Conservation (phyloP, 2,797 vertebrate species). For the Gouania willdenowi region DNA sequence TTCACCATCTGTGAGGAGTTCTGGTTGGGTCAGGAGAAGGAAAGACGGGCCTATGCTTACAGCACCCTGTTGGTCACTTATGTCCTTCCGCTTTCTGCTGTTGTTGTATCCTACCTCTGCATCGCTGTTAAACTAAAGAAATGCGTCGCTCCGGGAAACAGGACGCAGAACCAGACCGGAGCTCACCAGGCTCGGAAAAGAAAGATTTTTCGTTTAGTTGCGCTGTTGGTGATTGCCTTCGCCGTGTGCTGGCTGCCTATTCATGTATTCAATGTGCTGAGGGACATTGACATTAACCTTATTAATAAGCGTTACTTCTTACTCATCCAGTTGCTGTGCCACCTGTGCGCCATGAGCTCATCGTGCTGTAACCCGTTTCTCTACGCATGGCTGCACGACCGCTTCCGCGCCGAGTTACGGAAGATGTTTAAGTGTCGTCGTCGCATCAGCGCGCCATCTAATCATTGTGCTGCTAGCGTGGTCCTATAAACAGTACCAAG, state of each 20-base stretch:
- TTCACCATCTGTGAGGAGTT: slow-evolving; percentile 87
- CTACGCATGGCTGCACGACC: slow-evolving; percentile 84
- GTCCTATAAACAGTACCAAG: slow-evolving; percentile 26
- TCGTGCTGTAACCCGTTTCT: slow-evolving; percentile 86
- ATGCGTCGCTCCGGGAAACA: slow-evolving; percentile 67
- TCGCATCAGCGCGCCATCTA: slow-evolving; percentile 55
- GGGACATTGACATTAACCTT: slow-evolving; percentile 82
- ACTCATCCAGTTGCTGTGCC: slow-evolving; percentile 83
- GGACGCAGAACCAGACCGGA: slow-evolving; percentile 66
- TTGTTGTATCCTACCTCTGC: slow-evolving; percentile 81
- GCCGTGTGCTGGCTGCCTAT: slow-evolving; percentile 85
- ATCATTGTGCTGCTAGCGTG: slow-evolving; percentile 60
- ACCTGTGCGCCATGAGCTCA: slow-evolving; percentile 84
- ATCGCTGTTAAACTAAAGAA: slow-evolving; percentile 82
- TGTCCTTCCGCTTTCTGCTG: slow-evolving; percentile 79
- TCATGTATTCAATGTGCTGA: slow-evolving; percentile 85
- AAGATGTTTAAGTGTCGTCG: slow-evolving; percentile 74
- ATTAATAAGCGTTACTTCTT: slow-evolving; percentile 84
- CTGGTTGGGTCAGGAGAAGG: slow-evolving; percentile 78
- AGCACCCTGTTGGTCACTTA: slow-evolving; percentile 82
- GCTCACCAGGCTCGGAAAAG: slow-evolving; percentile 75
- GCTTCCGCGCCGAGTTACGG: slow-evolving; percentile 73
- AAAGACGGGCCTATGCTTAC: slow-evolving; percentile 78
- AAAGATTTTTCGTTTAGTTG: slow-evolving; percentile 81
- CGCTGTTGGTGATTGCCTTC: slow-evolving; percentile 79